Evolutionary conservation across 2,797 vertebrate genomes (phyloP), one percentile per base, ranked within the genome.

Genomic region (Melanotaenia parkinsoni): DNA sequence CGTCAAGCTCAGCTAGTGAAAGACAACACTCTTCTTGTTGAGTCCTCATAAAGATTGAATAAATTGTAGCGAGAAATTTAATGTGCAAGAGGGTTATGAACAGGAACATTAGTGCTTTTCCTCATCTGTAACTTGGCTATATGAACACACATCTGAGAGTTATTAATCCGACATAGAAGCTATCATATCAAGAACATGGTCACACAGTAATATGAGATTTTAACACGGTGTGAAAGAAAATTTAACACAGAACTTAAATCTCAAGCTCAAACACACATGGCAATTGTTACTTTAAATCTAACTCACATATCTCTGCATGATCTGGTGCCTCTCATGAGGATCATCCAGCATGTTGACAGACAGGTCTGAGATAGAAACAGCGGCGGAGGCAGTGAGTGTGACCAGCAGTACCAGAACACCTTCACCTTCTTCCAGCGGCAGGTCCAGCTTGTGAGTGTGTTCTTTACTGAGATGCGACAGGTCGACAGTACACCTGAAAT

Each of bases 301-400:
- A 93, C 98, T 92, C 95, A 99, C 98, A 87, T 99, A 99, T 97
- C 96, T 95, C 86, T 95, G 96, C 63, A 93, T 88, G 87, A 99
- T 97, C 82, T 95, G 94, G 75, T 94, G 95, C 72, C 95, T 94
- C 90, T 98, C 96, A 2, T 95, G 92, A 2, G 95, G 95, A 93
- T 99, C 96, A 72, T 98, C 97, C 89, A 97, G 86, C 79, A 95
- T 92, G 93, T 92, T 97, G 94, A 95, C 50, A 0, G 97, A 96
- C 88, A 98, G 89, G 89, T 99, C 97, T 24, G 97, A 96, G 91
- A 98, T 95, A 59, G 95, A 97, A 83, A 99, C 96, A 0, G 96
- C 94, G 1, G 97, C 92, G 0, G 97, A 98, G 28, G 98, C 97
- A 1, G 97, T 99, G 82, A 99, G 95, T 43, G 98, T 98, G 82